These are phyloP conservation scores for Cristatella mucedo DNA, from an alignment of 2,888 invertebrate species.

Conservation along the genomic window DNA sequence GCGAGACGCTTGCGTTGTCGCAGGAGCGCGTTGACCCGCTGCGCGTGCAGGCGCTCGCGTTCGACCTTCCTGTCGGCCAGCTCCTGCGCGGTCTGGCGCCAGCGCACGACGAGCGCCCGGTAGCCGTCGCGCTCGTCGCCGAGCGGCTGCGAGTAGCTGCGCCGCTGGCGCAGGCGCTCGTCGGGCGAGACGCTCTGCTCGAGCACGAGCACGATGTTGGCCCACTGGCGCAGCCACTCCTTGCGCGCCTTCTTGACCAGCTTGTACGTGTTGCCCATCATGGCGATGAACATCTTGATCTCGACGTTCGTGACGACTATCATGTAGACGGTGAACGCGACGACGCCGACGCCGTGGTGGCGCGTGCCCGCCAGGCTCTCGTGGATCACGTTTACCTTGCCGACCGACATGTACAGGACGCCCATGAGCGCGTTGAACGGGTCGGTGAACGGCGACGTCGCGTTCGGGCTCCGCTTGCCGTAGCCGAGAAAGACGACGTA, in stretches of 20 bases:
- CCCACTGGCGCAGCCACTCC: slow-evolving; percentile 98
- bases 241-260: slow-evolving; percentile 81
- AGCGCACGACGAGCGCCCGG: slow-evolving; percentile 61
- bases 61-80: no score
- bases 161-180: slow-evolving; percentile 63
- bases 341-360: slow-evolving; percentile 59
- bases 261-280: slow-evolving; percentile 99
- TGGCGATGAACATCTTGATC: slow-evolving; percentile 95
- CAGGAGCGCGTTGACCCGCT: no score
- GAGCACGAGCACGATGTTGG: slow-evolving; percentile 84
- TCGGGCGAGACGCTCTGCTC: slow-evolving; percentile 87
- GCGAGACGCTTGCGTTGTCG: no score
- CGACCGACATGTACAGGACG: slow-evolving; percentile 94
- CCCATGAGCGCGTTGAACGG: slow-evolving; percentile 88
- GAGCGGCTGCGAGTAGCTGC: slow-evolving; percentile 72
- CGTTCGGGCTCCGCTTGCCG: slow-evolving; percentile 2
- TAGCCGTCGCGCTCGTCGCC: slow-evolving; percentile 60
- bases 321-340: slow-evolving; percentile 87
- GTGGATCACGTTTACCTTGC: slow-evolving; percentile 88
- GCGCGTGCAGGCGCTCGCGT: no score
- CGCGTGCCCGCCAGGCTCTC: slow-evolving; percentile 72
- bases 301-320: slow-evolving; percentile 81
- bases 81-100: no score
- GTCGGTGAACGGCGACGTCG: slow-evolving; percentile 39
- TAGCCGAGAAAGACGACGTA: slow-evolving; percentile 35